These are phyloP conservation scores for Cenopis cana DNA, from an alignment of 2,888 invertebrate species.

Conservation along the genomic window DNA sequence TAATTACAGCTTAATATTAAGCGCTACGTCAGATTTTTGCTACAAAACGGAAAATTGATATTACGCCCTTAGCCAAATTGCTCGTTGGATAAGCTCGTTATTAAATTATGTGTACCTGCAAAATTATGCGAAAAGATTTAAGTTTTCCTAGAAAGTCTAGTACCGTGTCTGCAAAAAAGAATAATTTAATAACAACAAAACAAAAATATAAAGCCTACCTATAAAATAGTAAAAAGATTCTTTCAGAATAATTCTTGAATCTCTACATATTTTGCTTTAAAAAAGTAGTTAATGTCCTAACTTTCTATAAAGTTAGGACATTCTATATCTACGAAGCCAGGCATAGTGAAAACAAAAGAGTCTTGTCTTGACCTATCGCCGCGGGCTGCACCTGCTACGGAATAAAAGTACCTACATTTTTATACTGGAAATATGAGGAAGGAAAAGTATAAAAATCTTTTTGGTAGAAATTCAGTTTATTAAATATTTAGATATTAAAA, in stretches of 20 bases:
- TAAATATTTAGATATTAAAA: background rate
- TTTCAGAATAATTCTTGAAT: background rate
- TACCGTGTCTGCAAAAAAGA: background rate
- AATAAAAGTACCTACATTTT: conserved; percentile 2
- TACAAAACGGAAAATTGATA: no score
- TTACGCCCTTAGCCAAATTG: no score
- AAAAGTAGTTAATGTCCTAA: background rate
- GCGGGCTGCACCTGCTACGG: background rate
- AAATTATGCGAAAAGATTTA: no score
- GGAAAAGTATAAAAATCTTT: background rate
- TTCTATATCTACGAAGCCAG: background rate
- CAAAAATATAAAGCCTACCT: background rate
- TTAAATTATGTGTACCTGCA: no score
- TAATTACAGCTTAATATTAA: no score
- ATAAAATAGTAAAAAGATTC: background rate
- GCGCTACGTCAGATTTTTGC: no score
- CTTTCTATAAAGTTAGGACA: conserved; percentile 1
- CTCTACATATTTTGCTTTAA: background rate
- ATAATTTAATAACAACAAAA: background rate
- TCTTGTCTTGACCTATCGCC: conserved; percentile 12
- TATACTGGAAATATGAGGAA: conserved; percentile 2
- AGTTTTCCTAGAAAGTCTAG: background rate
- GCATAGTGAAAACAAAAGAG: background rate
- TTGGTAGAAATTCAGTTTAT: background rate
- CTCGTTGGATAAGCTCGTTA: no score